phyloP scores from a whole-genome alignment of 2,113 vertebrate genomes.

The Calidris pugnax region DNA sequence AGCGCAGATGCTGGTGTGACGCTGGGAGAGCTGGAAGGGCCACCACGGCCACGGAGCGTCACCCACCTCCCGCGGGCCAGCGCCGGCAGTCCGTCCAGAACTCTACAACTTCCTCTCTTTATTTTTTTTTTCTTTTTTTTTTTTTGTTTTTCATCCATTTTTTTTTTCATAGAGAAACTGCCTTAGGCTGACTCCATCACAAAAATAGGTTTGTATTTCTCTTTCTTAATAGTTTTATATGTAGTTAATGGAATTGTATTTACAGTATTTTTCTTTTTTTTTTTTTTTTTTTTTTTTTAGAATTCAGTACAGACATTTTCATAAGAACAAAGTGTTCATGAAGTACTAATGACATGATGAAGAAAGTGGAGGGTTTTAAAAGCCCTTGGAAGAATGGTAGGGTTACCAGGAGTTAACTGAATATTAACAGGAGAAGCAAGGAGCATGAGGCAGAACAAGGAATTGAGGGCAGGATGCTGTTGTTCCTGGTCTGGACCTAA shows the following conservation, averaged over 20 bases:
- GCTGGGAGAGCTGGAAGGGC: conserved; percentile 83
- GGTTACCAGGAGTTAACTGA: background rate
- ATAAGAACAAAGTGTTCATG: background rate
- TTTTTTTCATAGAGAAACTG: conserved; percentile 78
- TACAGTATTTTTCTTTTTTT: conserved; percentile 83
- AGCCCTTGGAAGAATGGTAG: background rate
- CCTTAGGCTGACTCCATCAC: conserved; percentile 89
- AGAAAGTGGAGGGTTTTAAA: background rate
- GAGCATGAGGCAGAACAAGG: background rate
- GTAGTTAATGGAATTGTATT: conserved; percentile 98
- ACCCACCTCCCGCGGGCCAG: conserved; percentile 66
- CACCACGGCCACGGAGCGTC: conserved; percentile 76
- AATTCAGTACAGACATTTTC: background rate
- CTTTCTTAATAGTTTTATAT: conserved; percentile 91
- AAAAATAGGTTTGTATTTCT: conserved; percentile 95
- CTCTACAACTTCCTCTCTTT: conserved; percentile 7
- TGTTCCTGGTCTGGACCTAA: background rate
- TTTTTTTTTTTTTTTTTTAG: background rate
- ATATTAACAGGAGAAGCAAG: background rate
- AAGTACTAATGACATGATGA: background rate
- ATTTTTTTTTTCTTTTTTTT: conserved; percentile 29
- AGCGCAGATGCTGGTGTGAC: conserved; percentile 83
- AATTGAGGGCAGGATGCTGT: background rate
- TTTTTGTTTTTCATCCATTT: conserved; percentile 62
- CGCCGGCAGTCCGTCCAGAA: conserved; percentile 71